Percentiles rank a stretch among this genome's conserved stretches.
These are phyloP conservation scores for Callorhinus ursinus DNA, from an alignment of 2,113 vertebrate genomes.

Conservation along the genomic window DNA sequence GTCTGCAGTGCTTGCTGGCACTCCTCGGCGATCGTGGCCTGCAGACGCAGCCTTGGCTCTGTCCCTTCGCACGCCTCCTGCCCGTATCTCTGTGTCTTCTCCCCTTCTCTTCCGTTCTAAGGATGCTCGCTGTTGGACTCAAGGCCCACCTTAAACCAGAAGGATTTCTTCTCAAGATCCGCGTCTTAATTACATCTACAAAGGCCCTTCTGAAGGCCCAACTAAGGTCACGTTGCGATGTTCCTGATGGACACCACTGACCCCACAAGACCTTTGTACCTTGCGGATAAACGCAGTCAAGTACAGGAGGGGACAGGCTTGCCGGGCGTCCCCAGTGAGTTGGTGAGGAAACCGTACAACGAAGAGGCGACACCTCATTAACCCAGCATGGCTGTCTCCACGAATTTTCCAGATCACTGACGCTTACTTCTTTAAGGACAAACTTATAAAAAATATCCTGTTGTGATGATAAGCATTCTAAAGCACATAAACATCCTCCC, in stretches of 20 bases:
- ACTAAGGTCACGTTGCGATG: neutral
- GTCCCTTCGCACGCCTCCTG: fast-evolving
- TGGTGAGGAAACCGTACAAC: fast-evolving
- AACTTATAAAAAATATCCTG: neutral
- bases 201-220: neutral
- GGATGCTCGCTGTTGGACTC: neutral
- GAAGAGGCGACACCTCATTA: fast-evolving
- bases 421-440: neutral
- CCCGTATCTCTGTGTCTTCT: fast-evolving
- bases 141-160: neutral
- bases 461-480: neutral
- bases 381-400: fast-evolving
- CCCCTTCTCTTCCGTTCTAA: fast-evolving
- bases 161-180: neutral
- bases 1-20: fast-evolving
- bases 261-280: fast-evolving
- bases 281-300: neutral
- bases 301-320: fast-evolving
- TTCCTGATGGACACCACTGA: fast-evolving
- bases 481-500: fast-evolving
- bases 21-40: fast-evolving
- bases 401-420: neutral
- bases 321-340: fast-evolving
- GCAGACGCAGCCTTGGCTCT: neutral
- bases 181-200: fast-evolving